A percentile compares a stretch with the other conserved stretches of the same genome.
These are phyloP conservation scores for Danionella dracula DNA, from an alignment of 2,797 vertebrate genomes.

Conservation along the genomic window DNA sequence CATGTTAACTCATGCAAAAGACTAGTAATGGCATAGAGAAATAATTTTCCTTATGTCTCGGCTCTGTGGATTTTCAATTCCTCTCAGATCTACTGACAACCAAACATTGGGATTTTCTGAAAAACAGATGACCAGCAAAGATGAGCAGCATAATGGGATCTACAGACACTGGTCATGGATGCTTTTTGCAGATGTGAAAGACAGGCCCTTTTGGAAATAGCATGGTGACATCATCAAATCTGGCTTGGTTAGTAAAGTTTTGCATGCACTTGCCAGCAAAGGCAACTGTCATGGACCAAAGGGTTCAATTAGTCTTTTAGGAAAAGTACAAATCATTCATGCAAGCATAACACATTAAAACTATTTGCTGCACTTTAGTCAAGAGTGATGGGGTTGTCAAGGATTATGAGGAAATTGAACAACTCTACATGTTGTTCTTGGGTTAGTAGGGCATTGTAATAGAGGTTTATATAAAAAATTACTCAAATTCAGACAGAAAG, in stretches of 20 bases:
- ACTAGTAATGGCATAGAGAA: background rate
- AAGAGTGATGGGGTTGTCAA: slow-evolving; percentile 9
- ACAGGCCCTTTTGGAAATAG: background rate
- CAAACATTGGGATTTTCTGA: background rate
- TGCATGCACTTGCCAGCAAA: background rate
- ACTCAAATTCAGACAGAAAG: no score
- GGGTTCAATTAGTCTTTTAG: background rate
- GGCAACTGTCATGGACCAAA: background rate
- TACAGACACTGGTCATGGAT: slow-evolving; percentile 26
- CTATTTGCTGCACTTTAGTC: slow-evolving; percentile 13
- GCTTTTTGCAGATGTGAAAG: slow-evolving; percentile 22
- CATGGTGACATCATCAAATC: background rate
- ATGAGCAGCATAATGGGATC: background rate
- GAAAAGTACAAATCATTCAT: slow-evolving; percentile 22
- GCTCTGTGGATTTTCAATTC: background rate
- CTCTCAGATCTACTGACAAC: slow-evolving; percentile 20
- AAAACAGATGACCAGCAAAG: slow-evolving; percentile 1
- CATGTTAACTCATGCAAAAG: background rate
- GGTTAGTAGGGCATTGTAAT: no score
- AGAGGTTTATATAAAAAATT: background rate
- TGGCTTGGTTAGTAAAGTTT: slow-evolving; percentile 7
- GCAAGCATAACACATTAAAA: background rate
- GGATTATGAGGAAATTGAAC: background rate
- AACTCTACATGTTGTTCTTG: background rate
- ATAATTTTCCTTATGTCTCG: slow-evolving; percentile 12